Percentiles rank a stretch among this genome's conserved stretches.
These are phyloP conservation scores for Chelon labrosus DNA, from an alignment of 2,797 vertebrate genomes.

Conservation along the genomic window DNA sequence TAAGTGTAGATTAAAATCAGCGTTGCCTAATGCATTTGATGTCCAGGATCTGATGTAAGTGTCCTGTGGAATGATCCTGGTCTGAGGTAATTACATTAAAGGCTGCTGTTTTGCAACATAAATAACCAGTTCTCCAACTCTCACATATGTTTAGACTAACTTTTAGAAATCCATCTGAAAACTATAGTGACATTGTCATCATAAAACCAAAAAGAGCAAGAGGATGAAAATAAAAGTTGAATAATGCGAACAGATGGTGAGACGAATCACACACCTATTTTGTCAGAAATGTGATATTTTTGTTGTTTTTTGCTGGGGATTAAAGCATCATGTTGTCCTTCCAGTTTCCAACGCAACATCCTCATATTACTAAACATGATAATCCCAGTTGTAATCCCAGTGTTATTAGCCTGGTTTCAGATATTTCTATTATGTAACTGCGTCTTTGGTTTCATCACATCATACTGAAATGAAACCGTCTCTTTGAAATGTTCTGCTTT, in stretches of 20 bases:
- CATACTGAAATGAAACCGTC: neutral
- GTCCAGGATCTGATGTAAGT: constrained; percentile 11
- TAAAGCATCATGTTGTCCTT: constrained; percentile 7
- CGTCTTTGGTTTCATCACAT: constrained; percentile 15
- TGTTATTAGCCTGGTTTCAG: neutral
- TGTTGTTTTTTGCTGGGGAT: constrained; percentile 1
- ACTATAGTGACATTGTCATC: neutral
- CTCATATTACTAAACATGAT: constrained; percentile 26
- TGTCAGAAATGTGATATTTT: constrained; percentile 29
- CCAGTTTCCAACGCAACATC: constrained; percentile 13
- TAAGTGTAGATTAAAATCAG: constrained; percentile 10
- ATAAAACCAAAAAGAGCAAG: neutral
- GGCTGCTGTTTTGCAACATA: neutral
- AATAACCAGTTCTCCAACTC: neutral
- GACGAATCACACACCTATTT: constrained; percentile 27
- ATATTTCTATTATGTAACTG: neutral
- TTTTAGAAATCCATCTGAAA: neutral
- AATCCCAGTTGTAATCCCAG: constrained; percentile 9
- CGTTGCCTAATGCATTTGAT: neutral
- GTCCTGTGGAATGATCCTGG: neutral
- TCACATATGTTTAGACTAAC: neutral
- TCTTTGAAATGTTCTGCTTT: neutral
- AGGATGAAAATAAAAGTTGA: neutral
- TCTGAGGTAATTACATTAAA: constrained; percentile 5
- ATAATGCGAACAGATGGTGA: constrained; percentile 26